Percentiles rank a stretch among this genome's conserved stretches.
phyloP scores from a whole-genome alignment of 2,113 vertebrate genomes.

The Dasyornis broadbenti region DNA sequence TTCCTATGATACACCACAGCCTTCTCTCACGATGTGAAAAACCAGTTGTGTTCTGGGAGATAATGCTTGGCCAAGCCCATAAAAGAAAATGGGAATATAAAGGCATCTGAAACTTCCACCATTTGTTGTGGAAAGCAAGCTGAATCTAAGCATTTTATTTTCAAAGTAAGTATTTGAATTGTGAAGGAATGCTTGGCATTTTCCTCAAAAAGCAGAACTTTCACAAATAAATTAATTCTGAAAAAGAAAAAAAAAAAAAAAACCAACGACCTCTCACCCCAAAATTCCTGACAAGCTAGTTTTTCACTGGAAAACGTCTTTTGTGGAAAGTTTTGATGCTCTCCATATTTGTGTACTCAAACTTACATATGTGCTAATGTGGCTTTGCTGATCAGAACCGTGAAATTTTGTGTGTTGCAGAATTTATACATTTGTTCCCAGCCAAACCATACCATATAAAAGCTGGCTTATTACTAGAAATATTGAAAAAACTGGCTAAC shows the following conservation, averaged over 20 bases:
- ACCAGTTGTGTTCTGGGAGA: background rate
- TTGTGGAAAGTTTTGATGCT: background rate
- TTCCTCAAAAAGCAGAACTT: constrained; percentile 13
- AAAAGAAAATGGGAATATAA: constrained; percentile 1
- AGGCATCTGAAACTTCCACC: background rate
- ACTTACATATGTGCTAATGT: background rate
- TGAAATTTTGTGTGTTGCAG: background rate
- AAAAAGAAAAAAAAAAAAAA: background rate
- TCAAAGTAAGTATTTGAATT: constrained; percentile 20
- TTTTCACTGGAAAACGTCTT: constrained; percentile 7
- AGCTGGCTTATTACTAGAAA: background rate
- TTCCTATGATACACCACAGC: background rate
- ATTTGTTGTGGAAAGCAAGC: background rate
- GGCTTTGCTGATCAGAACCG: background rate
- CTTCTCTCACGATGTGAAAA: background rate
- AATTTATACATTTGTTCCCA: background rate
- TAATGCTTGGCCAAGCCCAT: background rate
- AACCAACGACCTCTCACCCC: background rate
- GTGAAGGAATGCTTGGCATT: background rate
- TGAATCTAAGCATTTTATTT: constrained; percentile 1
- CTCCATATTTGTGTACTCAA: background rate
- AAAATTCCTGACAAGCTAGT: background rate
- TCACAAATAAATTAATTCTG: background rate
- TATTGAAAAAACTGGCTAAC: constrained; percentile 10
- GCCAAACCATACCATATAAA: constrained; percentile 38